Evolutionary conservation across 2,113 vertebrate genomes (phyloP), one percentile per base, ranked within the genome.

Genomic region (Excalfactoria chinensis): DNA sequence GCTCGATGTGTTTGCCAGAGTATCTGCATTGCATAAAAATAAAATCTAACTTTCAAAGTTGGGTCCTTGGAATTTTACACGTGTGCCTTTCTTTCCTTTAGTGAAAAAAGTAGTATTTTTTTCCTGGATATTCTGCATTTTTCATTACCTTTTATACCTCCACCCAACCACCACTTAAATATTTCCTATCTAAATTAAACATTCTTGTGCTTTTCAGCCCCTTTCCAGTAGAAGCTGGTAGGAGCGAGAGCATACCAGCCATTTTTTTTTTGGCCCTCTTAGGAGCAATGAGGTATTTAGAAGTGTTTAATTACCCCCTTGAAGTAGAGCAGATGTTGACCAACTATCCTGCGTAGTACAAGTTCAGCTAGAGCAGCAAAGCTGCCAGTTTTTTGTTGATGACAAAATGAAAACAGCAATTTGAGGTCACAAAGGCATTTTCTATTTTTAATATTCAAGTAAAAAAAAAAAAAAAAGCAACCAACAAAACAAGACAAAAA

Each of bases 401-500:
- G 62, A 76, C 40, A 72, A 63, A 86, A 9, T 18, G 35, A 37
- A 80, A 76, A 70, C 64, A 7, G 48, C 69, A 17, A 37, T 74
- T 89, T 59, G 60, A 18, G 40, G 32, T 84, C 43, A 67, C 93
- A 63, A 81, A 81, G 92, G 66, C 35, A 80, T 67, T 71, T 14
- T 58, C 6, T 89, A 16, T 93, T 95, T 97, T 97, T 97, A 97
- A 97, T 98, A 88, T 88, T 86, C 66, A 85, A 3, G 84, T 97
- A 96, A 96, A 93, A 97, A 97, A 58, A 96, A 96, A 41, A 93
- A 97, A 97, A 58, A 56, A 32, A 56, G 17, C 32, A 58, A 58
- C 18, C 32, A n/a, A 58, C 32, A 20, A n/a, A 20, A 58, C 17
- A 32, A 56, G 30, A n/a, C 18, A n/a, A 58, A 58, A 58, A n/a